These are phyloP conservation scores for Pteropus alecto DNA, from an alignment of 2,113 vertebrate genomes.

Conservation along the genomic window DNA sequence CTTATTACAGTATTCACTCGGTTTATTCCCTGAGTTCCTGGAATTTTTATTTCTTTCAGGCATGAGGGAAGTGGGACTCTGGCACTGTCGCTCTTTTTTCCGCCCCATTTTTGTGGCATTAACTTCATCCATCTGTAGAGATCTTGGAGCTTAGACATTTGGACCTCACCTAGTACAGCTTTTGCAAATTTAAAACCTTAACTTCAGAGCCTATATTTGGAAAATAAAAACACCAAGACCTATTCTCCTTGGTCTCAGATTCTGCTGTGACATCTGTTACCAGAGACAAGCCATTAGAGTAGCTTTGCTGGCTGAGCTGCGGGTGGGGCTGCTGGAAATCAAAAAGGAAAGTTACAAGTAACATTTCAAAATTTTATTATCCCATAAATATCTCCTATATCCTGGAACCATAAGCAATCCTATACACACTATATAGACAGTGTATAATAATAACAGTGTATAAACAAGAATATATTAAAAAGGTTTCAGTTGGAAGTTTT, in stretches of 20 bases:
- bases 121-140: neutral
- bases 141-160: neutral
- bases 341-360: neutral
- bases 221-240: neutral
- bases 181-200: neutral
- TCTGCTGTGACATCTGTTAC: neutral
- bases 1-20: accelerated
- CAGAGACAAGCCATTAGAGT: neutral
- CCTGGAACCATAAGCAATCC: neutral
- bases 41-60: neutral
- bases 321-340: neutral
- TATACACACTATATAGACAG: neutral
- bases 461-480: neutral
- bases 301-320: neutral
- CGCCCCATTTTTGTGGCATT: neutral
- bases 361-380: neutral
- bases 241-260: neutral
- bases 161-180: neutral
- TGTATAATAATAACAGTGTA: neutral
- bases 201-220: neutral
- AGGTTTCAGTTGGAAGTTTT: neutral
- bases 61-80: neutral
- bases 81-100: neutral
- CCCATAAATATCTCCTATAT: neutral
- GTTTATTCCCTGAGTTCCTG: neutral